Evolutionary conservation across 1,140 invertebrate genomes (phyloP), one percentile per base, ranked within the genome.

Genomic region (Aethina tumida): DNA sequence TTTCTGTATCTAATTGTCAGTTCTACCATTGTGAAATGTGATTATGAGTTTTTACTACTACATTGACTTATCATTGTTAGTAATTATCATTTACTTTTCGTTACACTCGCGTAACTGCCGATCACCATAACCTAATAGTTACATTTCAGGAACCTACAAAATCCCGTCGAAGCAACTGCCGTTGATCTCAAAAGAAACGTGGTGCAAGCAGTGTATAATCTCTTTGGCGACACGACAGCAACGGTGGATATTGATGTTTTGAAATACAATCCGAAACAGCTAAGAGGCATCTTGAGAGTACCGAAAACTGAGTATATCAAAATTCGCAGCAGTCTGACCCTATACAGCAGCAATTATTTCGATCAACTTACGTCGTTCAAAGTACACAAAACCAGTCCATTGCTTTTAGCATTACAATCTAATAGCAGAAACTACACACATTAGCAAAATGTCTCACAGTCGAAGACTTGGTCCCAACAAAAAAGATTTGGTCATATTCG

Each of bases 401-500:
- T 66, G 43, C 53, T 65, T n/a, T 41, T 63, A 31, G 43, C 38
- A 20, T 41, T 65, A 15, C 50, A 57, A 28, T 52, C 53, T 33
- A 59, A 65, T 45, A 63, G 61, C 47, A 47, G 59, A 25, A 43
- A 49, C 15, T 64, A 57, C 48, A 43, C 26, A 10, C 58, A 63
- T 40, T 60, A 40, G 40, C n/a, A 60, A 19, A 41, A 73, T 73
- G 70, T 65, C 69, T n/a, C 52, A 59, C 33, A 62, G 60, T 40
- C 57, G 67, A 41, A 50, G 49, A 28, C 51, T 63, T 20, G 73
- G 67, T 5, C 55, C 58, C 14, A 64, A 69, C 57, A 79, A 83
- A 12, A 91, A 92, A 66, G 86, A 94, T 57, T 73, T 77, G 40
- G 78, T 93, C 4, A 80, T 92, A 37, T 88, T 93, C 64, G 79